These are phyloP conservation scores for Labeo rohita DNA, from an alignment of 2,113 vertebrate genomes.

Conservation along the genomic window DNA sequence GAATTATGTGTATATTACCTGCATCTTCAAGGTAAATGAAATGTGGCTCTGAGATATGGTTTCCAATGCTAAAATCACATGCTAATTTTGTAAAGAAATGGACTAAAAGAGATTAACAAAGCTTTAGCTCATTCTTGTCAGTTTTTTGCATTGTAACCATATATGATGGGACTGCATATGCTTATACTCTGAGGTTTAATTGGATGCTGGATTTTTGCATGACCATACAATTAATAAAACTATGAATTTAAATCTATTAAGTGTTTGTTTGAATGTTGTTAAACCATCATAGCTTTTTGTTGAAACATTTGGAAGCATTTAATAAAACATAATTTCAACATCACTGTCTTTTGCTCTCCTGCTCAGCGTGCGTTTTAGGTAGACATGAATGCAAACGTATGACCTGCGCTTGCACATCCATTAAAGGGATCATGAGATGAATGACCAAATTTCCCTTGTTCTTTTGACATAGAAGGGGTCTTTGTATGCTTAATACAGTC, in stretches of 20 bases:
- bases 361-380: not conserved
- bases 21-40: slow-evolving; percentile 82
- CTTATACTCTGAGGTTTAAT: slow-evolving; percentile 89
- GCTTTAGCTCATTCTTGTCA: slow-evolving; percentile 84
- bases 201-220: slow-evolving; percentile 99
- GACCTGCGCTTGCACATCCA: too few relatives aligned
- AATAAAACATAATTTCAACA: slow-evolving; percentile 87
- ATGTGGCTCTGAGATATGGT: slow-evolving; percentile 72
- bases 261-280: slow-evolving; percentile 87
- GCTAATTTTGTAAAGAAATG: slow-evolving; percentile 72
- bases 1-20: slow-evolving; percentile 81
- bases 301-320: slow-evolving; percentile 90
- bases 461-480: too few relatives aligned
- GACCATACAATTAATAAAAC: slow-evolving; percentile 91
- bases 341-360: slow-evolving; percentile 22
- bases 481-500: too few relatives aligned
- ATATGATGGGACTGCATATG: slow-evolving; percentile 87
- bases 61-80: slow-evolving; percentile 69
- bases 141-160: slow-evolving; percentile 88
- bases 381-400: not conserved
- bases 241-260: slow-evolving; percentile 82
- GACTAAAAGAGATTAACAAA: slow-evolving; percentile 73
- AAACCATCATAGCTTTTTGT: slow-evolving; percentile 92
- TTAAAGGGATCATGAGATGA: too few relatives aligned
- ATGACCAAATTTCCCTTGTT: too few relatives aligned